phyloP scores from a whole-genome alignment of 2,113 vertebrate species.

The Picathartes gymnocephalus region DNA sequence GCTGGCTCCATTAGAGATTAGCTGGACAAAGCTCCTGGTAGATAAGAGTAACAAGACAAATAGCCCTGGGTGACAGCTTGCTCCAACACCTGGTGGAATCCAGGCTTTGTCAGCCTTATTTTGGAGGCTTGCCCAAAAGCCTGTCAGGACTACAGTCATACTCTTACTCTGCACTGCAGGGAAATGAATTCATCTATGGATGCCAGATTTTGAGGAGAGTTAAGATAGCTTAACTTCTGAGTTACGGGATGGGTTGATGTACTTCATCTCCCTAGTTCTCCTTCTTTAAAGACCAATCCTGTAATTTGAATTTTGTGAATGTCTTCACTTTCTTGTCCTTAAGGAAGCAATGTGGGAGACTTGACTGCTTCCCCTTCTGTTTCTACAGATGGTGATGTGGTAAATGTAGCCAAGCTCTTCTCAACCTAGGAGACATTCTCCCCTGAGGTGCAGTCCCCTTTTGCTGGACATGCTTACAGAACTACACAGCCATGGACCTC shows the following conservation, averaged over 20 bases:
- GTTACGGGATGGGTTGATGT: not conserved
- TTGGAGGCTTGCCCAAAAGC: conserved; percentile 20
- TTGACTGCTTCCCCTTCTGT: conserved; percentile 24
- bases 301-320: not conserved
- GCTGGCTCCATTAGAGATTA: not conserved
- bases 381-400: conserved; percentile 57
- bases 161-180: not conserved
- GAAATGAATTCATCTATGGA: not conserved
- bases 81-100: conserved; percentile 36
- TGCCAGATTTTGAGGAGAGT: not conserved
- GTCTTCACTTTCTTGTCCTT: not conserved
- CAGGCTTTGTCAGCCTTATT: not conserved
- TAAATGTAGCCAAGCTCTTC: conserved; percentile 18
- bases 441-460: conserved; percentile 21
- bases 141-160: not conserved
- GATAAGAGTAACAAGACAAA: conserved; percentile 34
- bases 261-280: not conserved
- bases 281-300: not conserved
- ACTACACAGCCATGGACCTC: conserved; percentile 79
- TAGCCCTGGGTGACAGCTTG: not conserved
- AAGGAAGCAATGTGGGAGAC: not conserved
- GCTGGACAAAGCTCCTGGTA: conserved; percentile 6
- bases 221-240: not conserved
- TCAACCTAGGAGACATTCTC: conserved; percentile 38
- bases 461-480: conserved; percentile 81